Conservation (phyloP, 2,113 vertebrate species). For the Dasyprocta punctata region DNA sequence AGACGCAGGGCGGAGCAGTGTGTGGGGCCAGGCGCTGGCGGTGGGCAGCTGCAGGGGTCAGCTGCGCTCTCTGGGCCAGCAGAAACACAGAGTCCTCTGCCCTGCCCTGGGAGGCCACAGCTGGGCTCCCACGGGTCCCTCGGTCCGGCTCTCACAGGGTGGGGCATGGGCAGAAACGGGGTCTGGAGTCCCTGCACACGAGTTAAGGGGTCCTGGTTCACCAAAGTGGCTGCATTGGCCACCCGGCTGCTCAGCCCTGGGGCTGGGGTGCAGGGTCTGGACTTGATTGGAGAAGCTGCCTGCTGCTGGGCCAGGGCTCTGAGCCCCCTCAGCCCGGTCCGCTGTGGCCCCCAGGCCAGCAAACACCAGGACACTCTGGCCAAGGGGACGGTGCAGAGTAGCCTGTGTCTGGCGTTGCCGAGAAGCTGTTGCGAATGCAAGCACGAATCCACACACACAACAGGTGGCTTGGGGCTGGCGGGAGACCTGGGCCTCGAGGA, state of each 20-base stretch:
- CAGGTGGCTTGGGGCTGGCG: not conserved
- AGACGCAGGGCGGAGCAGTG: not conserved
- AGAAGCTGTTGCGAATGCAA: constrained; percentile 49
- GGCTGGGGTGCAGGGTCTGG: not conserved
- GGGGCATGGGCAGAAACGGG: not conserved
- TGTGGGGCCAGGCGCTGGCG: not conserved
- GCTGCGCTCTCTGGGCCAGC: not conserved
- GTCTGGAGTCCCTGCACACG: not conserved
- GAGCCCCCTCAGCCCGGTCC: not conserved
- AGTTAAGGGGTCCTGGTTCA: not conserved
- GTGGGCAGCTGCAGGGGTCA: no score
- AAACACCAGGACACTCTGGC: not conserved
- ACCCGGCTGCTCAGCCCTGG: not conserved
- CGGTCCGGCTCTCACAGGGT: not conserved
- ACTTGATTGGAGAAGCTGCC: constrained; percentile 13
- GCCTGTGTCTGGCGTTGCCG: not conserved
- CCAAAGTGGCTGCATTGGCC: not conserved
- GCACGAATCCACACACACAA: constrained; percentile 44
- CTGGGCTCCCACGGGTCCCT: not conserved
- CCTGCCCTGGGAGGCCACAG: not conserved
- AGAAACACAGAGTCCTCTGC: not conserved
- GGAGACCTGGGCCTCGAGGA: not conserved
- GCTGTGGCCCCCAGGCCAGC: not conserved
- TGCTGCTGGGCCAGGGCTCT: not conserved
- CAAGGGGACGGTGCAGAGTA: constrained; percentile 30